phyloP scores from a whole-genome alignment of 2,113 vertebrate genomes.

The Sylvia atricapilla region DNA sequence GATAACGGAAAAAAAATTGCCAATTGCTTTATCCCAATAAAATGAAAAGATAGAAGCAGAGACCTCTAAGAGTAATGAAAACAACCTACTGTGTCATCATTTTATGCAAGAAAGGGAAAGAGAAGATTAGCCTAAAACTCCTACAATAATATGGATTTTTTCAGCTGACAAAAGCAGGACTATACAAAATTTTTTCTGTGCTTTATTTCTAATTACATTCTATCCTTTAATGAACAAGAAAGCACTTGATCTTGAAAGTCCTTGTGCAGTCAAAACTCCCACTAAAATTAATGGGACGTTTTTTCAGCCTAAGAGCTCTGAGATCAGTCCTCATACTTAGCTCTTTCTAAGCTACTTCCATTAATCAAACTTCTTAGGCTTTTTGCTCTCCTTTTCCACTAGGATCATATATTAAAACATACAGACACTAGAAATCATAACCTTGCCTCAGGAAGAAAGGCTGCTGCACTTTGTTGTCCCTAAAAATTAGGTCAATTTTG shows the following conservation, averaged over 20 bases:
- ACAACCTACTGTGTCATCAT: conserved; percentile 53
- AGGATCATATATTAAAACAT: not conserved
- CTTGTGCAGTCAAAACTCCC: conserved; percentile 45
- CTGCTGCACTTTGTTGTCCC: not conserved
- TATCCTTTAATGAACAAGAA: conserved; percentile 57
- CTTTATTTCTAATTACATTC: conserved; percentile 64
- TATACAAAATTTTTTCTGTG: conserved; percentile 32
- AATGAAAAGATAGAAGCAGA: conserved; percentile 39
- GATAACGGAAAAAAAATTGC: not conserved
- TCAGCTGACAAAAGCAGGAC: conserved; percentile 62
- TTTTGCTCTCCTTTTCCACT: not conserved
- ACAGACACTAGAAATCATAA: not conserved
- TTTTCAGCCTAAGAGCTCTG: conserved; percentile 23
- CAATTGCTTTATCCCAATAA: conserved; percentile 48
- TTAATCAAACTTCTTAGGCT: conserved; percentile 25
- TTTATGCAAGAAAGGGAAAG: conserved; percentile 48
- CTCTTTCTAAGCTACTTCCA: conserved; percentile 17
- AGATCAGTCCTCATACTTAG: conserved; percentile 24
- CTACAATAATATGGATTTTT: conserved; percentile 56
- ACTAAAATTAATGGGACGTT: conserved; percentile 49
- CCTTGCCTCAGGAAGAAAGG: not conserved
- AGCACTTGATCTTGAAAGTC: conserved; percentile 49
- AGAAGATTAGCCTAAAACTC: conserved; percentile 49
- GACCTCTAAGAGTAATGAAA: conserved; percentile 56
- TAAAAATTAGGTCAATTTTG: not conserved